Evolutionary conservation across 2,113 vertebrate species (phyloP).

Genomic region (Anarhynchus alexandrinus): DNA sequence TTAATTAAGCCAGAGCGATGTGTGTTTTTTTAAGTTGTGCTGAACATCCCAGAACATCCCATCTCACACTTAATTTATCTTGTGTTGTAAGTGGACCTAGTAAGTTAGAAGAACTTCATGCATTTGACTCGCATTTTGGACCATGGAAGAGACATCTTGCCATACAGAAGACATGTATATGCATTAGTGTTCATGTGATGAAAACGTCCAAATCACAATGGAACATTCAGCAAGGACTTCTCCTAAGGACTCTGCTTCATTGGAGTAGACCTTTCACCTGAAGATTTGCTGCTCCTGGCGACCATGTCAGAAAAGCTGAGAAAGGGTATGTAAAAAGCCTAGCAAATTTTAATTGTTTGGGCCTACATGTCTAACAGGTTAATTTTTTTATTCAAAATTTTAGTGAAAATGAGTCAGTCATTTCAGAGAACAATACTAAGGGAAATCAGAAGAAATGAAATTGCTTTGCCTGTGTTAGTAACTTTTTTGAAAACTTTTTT

Average conservation of each 20-base stretch:
- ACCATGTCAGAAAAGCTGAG: background rate
- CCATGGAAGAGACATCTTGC: background rate
- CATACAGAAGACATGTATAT: background rate
- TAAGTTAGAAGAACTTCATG: background rate
- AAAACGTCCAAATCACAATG: background rate
- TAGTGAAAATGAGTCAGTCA: background rate
- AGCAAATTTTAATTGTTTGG: background rate
- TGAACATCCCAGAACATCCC: background rate
- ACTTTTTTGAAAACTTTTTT: fast-evolving
- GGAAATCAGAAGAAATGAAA: background rate
- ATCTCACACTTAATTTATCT: background rate
- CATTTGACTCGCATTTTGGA: background rate
- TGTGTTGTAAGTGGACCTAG: background rate
- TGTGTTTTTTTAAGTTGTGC: background rate
- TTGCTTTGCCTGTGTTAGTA: background rate
- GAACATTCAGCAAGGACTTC: background rate
- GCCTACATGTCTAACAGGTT: fast-evolving
- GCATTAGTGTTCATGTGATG: background rate
- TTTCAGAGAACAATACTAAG: background rate
- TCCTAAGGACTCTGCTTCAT: background rate
- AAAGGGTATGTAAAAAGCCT: background rate
- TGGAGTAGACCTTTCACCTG: background rate
- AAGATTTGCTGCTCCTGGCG: background rate
- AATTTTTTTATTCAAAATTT: background rate
- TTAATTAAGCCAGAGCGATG: background rate